Evolutionary conservation across 35 echinoderm and acorn worm species (phyloP), one percentile per base, ranked within the genome.

Genomic region (Amphiura filiformis): DNA sequence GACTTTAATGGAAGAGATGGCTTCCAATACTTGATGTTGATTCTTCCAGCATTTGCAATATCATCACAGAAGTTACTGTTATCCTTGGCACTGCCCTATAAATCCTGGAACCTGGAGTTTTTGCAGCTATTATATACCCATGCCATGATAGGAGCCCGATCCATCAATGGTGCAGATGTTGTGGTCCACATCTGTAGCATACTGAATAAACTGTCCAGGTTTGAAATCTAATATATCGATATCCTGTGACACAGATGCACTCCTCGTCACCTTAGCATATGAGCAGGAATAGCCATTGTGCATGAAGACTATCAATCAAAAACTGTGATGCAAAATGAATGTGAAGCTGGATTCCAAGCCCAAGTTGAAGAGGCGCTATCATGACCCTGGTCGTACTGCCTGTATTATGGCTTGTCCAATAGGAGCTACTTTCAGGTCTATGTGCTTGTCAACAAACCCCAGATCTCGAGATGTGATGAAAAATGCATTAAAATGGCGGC

Each of bases 161-260:
- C 93, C 79, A 91, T 94, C 88, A 9, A 94, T 17, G 1, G 88
- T 94, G n/a, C 77, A 34, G 4, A 87, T 52, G 76, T 91, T 91
- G 75, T 94, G 93, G 75, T 94, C 93, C 35, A 94, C 84, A 82
- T 94, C 93, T 31, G 84, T 79, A 49, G 76, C 44, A 80, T 82
- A 91, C 65, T 94, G 87, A 33, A 94, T 32, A 36, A 90, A 84
- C 22, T 39, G 78, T 26, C 36, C 79, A 28, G n/a, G 14, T 0
- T 22, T 34, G 13, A 42, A 75, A 44, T 47, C 56, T 22, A 38
- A 56, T 18, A 93, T 78, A 26, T 87, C 86, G 32, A 52, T 93
- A 26, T 80, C 81, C 38, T 82, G 57, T 40, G 35, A 76, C 1
- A 93, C 65, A 35, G 87, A 79, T 36, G 91, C 91, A 79, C 70